phyloP scores from a whole-genome alignment of 2,113 vertebrate species.

The Pseudonaja textilis region DNA sequence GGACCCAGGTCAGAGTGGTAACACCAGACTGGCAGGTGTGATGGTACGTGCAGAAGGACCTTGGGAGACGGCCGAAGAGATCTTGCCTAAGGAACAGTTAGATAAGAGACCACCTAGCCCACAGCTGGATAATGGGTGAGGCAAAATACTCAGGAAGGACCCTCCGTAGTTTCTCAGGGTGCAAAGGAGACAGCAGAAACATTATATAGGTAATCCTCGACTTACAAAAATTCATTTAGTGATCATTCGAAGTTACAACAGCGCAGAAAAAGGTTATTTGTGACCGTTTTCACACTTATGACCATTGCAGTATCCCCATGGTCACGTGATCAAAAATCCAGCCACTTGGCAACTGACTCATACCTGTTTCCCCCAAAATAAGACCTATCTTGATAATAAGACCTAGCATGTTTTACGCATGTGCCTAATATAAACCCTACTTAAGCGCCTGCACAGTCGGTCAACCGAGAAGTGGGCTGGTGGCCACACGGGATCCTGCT shows the following conservation, averaged over 20 bases:
- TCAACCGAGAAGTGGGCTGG: no score
- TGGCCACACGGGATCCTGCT: no score
- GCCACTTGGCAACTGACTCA: neutral
- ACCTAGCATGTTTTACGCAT: no score
- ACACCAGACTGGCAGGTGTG: neutral
- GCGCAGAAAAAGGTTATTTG: neutral
- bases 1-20: neutral
- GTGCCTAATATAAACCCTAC: no score
- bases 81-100: neutral
- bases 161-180: neutral
- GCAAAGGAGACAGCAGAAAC: neutral
- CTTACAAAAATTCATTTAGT: neutral
- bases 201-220: neutral
- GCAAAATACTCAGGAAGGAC: neutral
- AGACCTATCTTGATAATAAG: no score
- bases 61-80: neutral
- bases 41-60: neutral
- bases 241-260: neutral
- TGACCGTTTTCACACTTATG: neutral
- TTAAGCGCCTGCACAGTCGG: fast-evolving
- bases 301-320: neutral
- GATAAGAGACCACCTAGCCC: neutral
- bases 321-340: no score
- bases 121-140: neutral
- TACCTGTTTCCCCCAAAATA: no score